Evolutionary conservation across 2,797 vertebrate species (phyloP).

Genomic region (Lates japonicus): DNA sequence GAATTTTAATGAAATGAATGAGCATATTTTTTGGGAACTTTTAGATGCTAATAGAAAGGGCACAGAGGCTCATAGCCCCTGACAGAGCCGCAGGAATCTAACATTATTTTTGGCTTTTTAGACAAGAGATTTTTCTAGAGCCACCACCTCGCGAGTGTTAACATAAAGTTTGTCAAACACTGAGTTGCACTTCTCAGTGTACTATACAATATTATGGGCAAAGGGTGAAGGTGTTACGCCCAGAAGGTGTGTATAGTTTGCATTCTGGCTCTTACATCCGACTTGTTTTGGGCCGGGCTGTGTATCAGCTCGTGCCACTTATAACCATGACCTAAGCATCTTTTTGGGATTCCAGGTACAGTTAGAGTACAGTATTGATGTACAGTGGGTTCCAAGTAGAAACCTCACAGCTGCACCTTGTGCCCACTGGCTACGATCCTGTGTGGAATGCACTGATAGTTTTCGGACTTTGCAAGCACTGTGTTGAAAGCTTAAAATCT

Average conservation of each 20-base stretch:
- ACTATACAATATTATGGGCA: neutral
- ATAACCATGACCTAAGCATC: too few species aligned
- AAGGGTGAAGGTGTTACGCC: neutral
- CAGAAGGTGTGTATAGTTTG: neutral
- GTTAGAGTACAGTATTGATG: too few species aligned
- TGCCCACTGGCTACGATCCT: neutral
- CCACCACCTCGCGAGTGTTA: neutral
- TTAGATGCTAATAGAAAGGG: slow-evolving; percentile 33
- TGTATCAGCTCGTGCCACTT: neutral
- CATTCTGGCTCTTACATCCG: neutral
- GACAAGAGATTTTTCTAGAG: neutral
- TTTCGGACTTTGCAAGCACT: neutral
- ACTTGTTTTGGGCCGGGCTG: neutral
- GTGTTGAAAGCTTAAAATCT: neutral
- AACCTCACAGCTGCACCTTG: neutral
- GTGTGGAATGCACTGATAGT: neutral
- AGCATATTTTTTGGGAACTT: slow-evolving; percentile 37
- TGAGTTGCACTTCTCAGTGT: neutral
- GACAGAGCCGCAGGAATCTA: slow-evolving; percentile 14
- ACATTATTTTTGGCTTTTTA: slow-evolving; percentile 16
- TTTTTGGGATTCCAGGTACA: neutral
- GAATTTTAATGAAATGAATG: slow-evolving; percentile 59
- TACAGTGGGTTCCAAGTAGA: neutral
- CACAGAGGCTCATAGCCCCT: neutral
- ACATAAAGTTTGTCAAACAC: neutral